Evolutionary conservation across 2,797 vertebrate genomes (phyloP), one percentile per base, ranked within the genome.

Genomic region (Pachyuromys duprasi): DNA sequence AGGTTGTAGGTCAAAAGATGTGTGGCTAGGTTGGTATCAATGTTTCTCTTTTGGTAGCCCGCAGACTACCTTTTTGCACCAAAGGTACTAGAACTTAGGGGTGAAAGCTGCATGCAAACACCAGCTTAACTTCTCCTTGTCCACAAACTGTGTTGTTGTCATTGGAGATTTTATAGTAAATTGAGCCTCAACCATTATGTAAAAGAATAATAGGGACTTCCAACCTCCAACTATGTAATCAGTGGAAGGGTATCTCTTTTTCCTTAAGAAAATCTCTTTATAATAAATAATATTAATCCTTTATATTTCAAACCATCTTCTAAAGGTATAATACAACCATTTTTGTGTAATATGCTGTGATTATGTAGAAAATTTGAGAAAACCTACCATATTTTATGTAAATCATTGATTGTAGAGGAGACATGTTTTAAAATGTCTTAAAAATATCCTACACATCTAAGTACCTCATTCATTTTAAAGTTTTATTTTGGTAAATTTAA

Each of bases 401-500:
- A 90, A 67, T 81, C 53, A 67, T 65, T 57, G 31, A 3, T 84
- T 84, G 6, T 45, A 60, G 4, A 96, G 18, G 62, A 91, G 33
- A 2, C 31, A 70, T 22, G 49, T 28, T 70, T 90, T 28, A 80
- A 65, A 70, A 33, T 33, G 17, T 45, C 5, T 49, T 45, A 49
- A 31, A 33, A 49, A 3, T 20, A 45, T 33, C 36, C 42, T 79
- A 49, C 0, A 2, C 8, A 4, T 33, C 65, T 84, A 42, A 63
- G 53, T 60, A 80, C 55, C 57, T 87, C 42, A 62, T 28, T 95
- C 33, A 70, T 49, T 91, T 90, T 82, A 26, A 57, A 69, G 3
- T 33, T 91, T 86, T 87, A 42, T 87, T 82, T 53, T 65, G 7
- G 22, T 76, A 92, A 90, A 76, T 84, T 75, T 83, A 93, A 81